Percentiles rank a stretch among this genome's conserved stretches.
Conservation (phyloP, 2,797 vertebrate species). For the Calcarius lapponicus region DNA sequence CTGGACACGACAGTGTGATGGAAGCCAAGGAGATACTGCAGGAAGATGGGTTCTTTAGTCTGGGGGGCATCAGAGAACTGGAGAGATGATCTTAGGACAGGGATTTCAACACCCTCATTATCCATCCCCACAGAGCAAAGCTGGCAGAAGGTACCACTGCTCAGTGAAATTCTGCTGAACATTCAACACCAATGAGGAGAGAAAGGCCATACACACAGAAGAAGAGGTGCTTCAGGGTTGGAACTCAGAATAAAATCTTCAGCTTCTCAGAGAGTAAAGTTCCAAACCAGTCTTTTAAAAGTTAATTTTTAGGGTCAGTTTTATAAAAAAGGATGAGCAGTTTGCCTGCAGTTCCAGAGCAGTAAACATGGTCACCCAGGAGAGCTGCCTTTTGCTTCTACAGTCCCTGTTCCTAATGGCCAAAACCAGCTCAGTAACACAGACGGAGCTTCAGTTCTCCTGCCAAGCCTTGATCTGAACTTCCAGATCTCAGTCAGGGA, state of each 20-base stretch:
- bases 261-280: background rate
- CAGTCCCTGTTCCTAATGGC: background rate
- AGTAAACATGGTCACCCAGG: background rate
- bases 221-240: background rate
- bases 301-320: background rate
- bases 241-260: background rate
- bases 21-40: background rate
- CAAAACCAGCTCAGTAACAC: background rate
- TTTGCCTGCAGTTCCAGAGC: background rate
- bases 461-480: constrained; percentile 24
- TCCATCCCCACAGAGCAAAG: background rate
- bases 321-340: background rate
- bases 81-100: background rate
- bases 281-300: background rate
- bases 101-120: background rate
- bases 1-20: background rate
- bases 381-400: background rate
- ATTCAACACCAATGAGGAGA: background rate
- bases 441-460: constrained; percentile 17
- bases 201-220: background rate
- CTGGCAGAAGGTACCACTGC: background rate
- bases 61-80: background rate
- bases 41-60: background rate
- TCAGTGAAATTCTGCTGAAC: background rate
- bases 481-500: background rate